Conservation (phyloP, 2,888 invertebrate species). For the Seira musarum region DNA sequence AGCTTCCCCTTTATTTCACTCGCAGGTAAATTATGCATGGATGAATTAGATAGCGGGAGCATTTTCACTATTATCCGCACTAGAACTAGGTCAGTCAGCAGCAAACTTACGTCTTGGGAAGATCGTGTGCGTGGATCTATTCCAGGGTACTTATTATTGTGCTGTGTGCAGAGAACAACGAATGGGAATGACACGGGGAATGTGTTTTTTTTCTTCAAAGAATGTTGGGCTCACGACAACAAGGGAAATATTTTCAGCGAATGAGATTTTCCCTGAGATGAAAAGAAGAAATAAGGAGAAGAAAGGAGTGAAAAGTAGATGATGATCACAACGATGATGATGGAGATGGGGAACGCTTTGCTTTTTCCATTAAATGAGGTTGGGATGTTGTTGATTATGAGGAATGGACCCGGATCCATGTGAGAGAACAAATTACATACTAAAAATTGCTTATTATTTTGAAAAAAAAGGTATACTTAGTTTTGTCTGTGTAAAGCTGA, state of each 20-base stretch:
- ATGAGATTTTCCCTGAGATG: background rate
- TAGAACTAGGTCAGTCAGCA: constrained; percentile 38
- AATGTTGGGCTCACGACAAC: no score
- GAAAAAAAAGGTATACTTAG: no score
- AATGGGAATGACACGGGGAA: no score
- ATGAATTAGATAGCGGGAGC: constrained; percentile 24
- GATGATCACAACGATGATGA: background rate
- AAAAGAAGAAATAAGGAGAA: constrained; percentile 1
- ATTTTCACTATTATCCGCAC: constrained; percentile 18
- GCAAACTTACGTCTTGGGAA: no score
- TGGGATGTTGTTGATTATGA: background rate
- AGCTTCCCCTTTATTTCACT: constrained; percentile 12
- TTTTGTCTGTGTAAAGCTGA: background rate
- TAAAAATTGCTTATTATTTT: constrained; percentile 20
- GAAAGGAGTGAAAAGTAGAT: constrained; percentile 23
- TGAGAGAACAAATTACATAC: background rate
- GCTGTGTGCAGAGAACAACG: no score
- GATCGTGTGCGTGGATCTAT: no score
- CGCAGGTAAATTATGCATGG: constrained; percentile 48
- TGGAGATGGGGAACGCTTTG: background rate
- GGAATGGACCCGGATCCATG: background rate
- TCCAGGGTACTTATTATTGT: no score
- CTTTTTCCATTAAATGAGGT: background rate
- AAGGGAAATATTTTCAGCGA: background rate
- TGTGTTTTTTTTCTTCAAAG: no score